These are phyloP conservation scores for Epicampocera succincta DNA, from an alignment of 2,888 invertebrate genomes.

Conservation along the genomic window DNA sequence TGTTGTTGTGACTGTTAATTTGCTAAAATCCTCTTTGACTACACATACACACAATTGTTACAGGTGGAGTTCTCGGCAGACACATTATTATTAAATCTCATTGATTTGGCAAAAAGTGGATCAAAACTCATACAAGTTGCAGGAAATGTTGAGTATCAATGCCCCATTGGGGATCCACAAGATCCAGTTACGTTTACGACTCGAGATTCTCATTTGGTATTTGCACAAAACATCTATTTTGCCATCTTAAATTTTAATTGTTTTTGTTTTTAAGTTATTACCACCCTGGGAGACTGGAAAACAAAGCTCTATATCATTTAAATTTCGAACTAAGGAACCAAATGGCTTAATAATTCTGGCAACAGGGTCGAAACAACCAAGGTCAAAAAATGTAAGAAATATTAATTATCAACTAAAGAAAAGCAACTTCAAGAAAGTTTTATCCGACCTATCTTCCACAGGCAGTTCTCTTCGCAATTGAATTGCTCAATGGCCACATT, in stretches of 20 bases:
- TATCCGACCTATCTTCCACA: conserved; percentile 77
- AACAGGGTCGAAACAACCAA: conserved; percentile 89
- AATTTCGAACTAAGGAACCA: conserved; percentile 96
- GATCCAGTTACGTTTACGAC: conserved; percentile 97
- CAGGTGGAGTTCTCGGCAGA: conserved; percentile 97
- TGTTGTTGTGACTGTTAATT: conserved; percentile 61
- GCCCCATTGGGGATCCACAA: conserved; percentile 91
- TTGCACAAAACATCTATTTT: conserved; percentile 75
- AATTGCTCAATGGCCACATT: conserved; percentile 95
- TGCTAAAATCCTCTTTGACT: not conserved
- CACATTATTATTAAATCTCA: conserved; percentile 91
- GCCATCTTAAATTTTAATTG: not conserved
- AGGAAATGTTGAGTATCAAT: conserved; percentile 93
- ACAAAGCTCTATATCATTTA: conserved; percentile 94
- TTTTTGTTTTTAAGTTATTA: conserved; percentile 81
- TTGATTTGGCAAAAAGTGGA: conserved; percentile 92
- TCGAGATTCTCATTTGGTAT: conserved; percentile 94
- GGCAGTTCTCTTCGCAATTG: conserved; percentile 96
- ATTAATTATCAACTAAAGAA: not conserved
- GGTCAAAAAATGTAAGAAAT: conserved; percentile 83
- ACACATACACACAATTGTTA: conserved; percentile 69
- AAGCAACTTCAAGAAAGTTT: not conserved
- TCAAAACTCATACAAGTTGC: conserved; percentile 91
- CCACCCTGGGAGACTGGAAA: conserved; percentile 96
- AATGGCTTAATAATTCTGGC: conserved; percentile 97